Conservation (phyloP, 2,888 invertebrate genomes). For the Disparrhopalites patrizii region DNA sequence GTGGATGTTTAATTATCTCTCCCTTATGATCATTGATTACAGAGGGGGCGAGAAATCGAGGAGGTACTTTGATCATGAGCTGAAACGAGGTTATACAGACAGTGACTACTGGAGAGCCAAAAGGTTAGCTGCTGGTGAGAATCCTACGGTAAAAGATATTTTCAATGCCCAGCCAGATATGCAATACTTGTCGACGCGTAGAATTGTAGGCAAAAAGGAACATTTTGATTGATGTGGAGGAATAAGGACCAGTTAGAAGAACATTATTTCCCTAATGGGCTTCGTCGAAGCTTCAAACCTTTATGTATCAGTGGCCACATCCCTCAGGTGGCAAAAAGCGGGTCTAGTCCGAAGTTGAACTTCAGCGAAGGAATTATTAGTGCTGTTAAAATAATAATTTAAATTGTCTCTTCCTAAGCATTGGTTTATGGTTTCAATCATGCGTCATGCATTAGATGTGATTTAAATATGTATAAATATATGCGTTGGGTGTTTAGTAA, state of each 20-base stretch:
- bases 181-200: no score
- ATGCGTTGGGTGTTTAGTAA: no score
- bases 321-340: no score
- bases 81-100: constrained; percentile 27
- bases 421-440: no score
- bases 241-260: neutral
- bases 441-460: no score
- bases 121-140: neutral
- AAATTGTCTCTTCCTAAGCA: no score
- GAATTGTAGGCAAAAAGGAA: neutral
- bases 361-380: no score
- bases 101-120: constrained; percentile 27
- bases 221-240: neutral
- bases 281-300: no score
- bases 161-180: neutral
- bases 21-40: neutral
- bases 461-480: no score
- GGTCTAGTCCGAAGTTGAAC: no score
- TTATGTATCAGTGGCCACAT: no score
- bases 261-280: neutral
- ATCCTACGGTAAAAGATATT: neutral
- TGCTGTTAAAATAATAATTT: no score
- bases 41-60: constrained; percentile 16
- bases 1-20: neutral
- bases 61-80: constrained; percentile 38